phyloP scores from a whole-genome alignment of 2,113 vertebrate species.

The Sorex araneus region DNA sequence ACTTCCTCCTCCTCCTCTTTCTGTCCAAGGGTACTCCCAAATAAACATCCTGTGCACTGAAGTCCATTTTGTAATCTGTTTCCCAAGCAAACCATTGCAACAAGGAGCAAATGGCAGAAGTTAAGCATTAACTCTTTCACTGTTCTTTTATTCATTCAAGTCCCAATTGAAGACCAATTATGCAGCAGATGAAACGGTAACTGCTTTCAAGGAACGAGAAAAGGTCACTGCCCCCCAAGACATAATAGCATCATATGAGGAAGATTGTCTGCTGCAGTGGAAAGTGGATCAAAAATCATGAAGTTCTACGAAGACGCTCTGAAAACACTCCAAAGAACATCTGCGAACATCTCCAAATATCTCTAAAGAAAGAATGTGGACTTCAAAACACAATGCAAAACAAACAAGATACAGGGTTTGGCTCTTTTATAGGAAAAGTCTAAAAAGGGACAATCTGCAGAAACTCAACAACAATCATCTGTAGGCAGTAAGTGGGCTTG shows the following conservation, averaged over 20 bases:
- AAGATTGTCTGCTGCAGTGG: not conserved
- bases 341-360: not conserved
- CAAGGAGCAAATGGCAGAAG: not conserved
- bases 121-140: not conserved
- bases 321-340: conserved; percentile 19
- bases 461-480: not conserved
- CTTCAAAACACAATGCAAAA: not conserved
- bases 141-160: not conserved
- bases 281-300: not conserved
- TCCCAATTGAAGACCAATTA: not conserved
- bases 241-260: not conserved
- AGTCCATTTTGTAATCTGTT: not conserved
- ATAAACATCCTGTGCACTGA: not conserved
- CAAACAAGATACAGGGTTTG: not conserved
- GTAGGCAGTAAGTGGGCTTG: no score
- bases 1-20: not conserved
- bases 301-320: not conserved
- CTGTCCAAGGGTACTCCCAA: not conserved
- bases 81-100: not conserved
- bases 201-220: not conserved
- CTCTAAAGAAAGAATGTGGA: not conserved
- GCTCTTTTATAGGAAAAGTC: not conserved
- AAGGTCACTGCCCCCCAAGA: not conserved
- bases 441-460: not conserved
- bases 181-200: not conserved